Percentiles rank a stretch among this genome's conserved stretches.
Evolutionary conservation across 2,113 vertebrate genomes (phyloP).

Genomic region (Pseudorasbora parva): DNA sequence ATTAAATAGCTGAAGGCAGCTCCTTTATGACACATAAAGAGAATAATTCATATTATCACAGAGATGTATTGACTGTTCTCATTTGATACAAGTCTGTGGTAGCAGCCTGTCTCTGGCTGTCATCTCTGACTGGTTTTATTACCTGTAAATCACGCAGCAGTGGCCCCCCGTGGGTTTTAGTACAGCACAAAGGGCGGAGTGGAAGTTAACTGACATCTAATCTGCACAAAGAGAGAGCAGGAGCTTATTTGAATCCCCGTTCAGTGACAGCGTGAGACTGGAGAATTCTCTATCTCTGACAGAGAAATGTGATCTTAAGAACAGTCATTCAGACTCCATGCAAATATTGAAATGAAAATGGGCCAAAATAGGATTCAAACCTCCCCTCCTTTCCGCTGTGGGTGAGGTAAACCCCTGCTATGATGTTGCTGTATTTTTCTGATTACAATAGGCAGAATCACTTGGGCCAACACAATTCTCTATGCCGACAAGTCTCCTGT

Average conservation of each 20-base stretch:
- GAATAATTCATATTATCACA: slow-evolving; percentile 77
- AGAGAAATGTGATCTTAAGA: slow-evolving; percentile 64
- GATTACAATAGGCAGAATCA: slow-evolving; percentile 72
- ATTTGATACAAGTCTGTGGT: slow-evolving; percentile 79
- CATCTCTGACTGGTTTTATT: slow-evolving; percentile 84
- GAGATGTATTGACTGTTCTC: slow-evolving; percentile 79
- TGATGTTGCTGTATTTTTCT: slow-evolving; percentile 62
- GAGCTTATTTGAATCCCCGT: slow-evolving; percentile 75
- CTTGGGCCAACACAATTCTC: slow-evolving; percentile 71
- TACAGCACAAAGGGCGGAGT: slow-evolving; percentile 67
- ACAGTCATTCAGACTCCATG: slow-evolving; percentile 52
- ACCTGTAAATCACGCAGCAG: slow-evolving; percentile 77
- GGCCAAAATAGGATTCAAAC: neutral
- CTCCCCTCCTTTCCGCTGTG: slow-evolving; percentile 36
- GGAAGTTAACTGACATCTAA: slow-evolving; percentile 78
- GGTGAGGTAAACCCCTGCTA: slow-evolving; percentile 57
- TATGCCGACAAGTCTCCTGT: slow-evolving; percentile 67
- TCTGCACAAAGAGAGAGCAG: slow-evolving; percentile 69
- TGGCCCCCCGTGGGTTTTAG: slow-evolving; percentile 69
- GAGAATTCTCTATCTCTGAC: slow-evolving; percentile 61
- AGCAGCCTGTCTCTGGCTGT: slow-evolving; percentile 76
- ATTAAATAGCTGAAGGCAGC: slow-evolving; percentile 75
- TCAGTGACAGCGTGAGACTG: slow-evolving; percentile 50
- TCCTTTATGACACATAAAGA: slow-evolving; percentile 67
- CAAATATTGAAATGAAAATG: slow-evolving; percentile 53